A percentile compares a stretch with the other conserved stretches of the same genome.
Conservation (phyloP, 2,888 invertebrate genomes). For the Cecidostiba fungosa region DNA sequence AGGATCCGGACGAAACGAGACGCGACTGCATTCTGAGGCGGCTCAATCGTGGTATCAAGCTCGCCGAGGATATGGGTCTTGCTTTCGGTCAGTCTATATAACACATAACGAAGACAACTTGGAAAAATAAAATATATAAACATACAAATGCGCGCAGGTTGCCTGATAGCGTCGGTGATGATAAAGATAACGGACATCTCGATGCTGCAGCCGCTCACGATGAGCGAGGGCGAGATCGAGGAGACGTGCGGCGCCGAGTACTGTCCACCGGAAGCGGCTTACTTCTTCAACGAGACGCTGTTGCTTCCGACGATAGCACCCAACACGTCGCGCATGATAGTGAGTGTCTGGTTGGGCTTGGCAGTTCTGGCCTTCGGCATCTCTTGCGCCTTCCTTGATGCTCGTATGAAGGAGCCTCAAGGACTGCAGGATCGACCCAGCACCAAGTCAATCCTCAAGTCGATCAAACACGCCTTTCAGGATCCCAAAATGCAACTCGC, state of each 20-base stretch:
- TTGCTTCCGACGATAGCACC: slow-evolving; percentile 70
- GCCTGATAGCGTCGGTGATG: slow-evolving; percentile 74
- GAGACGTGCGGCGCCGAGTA: slow-evolving; percentile 76
- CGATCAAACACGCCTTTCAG: slow-evolving; percentile 81
- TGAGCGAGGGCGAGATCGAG: slow-evolving; percentile 70
- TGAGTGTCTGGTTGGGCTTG: slow-evolving; percentile 76
- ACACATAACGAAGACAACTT: background rate
- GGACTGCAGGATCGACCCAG: slow-evolving; percentile 65
- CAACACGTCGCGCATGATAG: slow-evolving; percentile 72
- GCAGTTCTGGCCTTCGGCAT: slow-evolving; percentile 75
- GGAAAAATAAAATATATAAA: background rate
- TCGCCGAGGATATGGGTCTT: slow-evolving; percentile 77
- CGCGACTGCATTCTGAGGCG: slow-evolving; percentile 76
- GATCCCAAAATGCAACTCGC: slow-evolving; percentile 86
- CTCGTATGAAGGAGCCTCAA: slow-evolving; percentile 75
- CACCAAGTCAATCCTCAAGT: slow-evolving; percentile 76
- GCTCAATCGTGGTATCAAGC: slow-evolving; percentile 75
- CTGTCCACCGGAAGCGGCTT: slow-evolving; percentile 73
- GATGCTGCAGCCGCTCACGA: slow-evolving; percentile 47
- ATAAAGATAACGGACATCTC: slow-evolving; percentile 72
- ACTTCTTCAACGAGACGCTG: slow-evolving; percentile 60
- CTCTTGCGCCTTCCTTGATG: slow-evolving; percentile 76
- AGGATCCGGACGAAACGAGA: slow-evolving; percentile 77
- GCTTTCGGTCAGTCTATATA: slow-evolving; percentile 71
- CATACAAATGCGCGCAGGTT: slow-evolving; percentile 67